Percentiles rank a stretch among this genome's conserved stretches.
Conservation (phyloP, 2,888 invertebrate species). For the Calliphora vomitoria region DNA sequence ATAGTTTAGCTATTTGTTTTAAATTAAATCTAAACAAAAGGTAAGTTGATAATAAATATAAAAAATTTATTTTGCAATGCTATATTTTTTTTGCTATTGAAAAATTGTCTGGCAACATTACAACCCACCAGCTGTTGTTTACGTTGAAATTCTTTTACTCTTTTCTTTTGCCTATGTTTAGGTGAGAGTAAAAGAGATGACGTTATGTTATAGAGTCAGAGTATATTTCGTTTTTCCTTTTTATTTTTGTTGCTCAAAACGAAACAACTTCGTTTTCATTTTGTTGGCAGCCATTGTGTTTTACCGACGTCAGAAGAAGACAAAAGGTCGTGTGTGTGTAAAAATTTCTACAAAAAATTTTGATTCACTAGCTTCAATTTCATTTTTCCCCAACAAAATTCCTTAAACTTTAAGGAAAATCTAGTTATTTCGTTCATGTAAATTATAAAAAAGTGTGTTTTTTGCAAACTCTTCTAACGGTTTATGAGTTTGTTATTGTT, state of each 20-base stretch:
- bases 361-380: slow-evolving; percentile 76
- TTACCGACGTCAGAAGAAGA: slow-evolving; percentile 81
- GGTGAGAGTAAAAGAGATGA: slow-evolving; percentile 37
- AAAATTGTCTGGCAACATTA: slow-evolving; percentile 57
- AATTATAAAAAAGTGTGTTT: slow-evolving; percentile 63
- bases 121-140: slow-evolving; percentile 39
- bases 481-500: slow-evolving; percentile 72
- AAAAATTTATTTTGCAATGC: not conserved
- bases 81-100: not conserved
- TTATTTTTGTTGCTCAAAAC: slow-evolving; percentile 61
- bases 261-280: slow-evolving; percentile 72
- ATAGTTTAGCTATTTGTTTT: not conserved
- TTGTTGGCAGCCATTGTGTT: slow-evolving; percentile 78
- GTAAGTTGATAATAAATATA: slow-evolving; percentile 36
- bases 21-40: not conserved
- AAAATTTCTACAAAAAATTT: slow-evolving; percentile 54
- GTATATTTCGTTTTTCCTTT: slow-evolving; percentile 65
- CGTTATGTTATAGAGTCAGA: not conserved
- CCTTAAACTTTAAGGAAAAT: slow-evolving; percentile 73
- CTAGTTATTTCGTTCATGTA: slow-evolving; percentile 82
- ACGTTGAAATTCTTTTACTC: not conserved
- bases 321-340: slow-evolving; percentile 77
- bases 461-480: slow-evolving; percentile 73
- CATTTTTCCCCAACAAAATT: slow-evolving; percentile 74
- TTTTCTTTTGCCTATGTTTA: not conserved